Conservation (phyloP, 2,797 vertebrate species). For the Philypnodon macrostomus region DNA sequence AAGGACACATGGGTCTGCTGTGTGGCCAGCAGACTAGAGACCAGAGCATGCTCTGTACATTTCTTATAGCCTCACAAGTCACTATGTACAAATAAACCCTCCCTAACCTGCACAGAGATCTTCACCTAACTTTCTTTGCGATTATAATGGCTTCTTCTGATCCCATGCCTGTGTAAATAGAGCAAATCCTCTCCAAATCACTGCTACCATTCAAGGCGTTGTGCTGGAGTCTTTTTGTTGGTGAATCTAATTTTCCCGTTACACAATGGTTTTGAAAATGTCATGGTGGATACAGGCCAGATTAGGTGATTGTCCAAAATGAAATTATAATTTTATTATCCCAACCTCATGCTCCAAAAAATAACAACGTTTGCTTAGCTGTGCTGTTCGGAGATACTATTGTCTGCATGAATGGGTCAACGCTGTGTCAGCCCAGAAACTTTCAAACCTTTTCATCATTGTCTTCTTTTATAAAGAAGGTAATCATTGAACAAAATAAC, state of each 20-base stretch:
- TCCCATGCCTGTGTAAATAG: slow-evolving; percentile 15
- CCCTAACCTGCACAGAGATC: neutral
- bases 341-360: slow-evolving; percentile 11
- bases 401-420: slow-evolving; percentile 10
- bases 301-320: slow-evolving; percentile 19
- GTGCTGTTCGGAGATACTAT: slow-evolving; percentile 20
- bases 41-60: slow-evolving; percentile 13
- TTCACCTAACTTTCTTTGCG: neutral
- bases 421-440: slow-evolving; percentile 17
- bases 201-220: slow-evolving; percentile 3
- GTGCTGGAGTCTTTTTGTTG: slow-evolving; percentile 9
- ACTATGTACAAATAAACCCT: slow-evolving; percentile 6
- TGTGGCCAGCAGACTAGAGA: neutral
- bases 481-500: too few relatives aligned
- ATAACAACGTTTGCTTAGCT: slow-evolving; percentile 20
- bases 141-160: slow-evolving; percentile 6
- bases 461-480: too few relatives aligned
- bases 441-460: slow-evolving; percentile 23
- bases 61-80: slow-evolving; percentile 25
- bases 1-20: slow-evolving; percentile 11
- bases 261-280: too few relatives aligned
- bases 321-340: slow-evolving; percentile 14
- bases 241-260: slow-evolving; percentile 7
- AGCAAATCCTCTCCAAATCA: slow-evolving; percentile 11
- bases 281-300: slow-evolving; percentile 17